Evolutionary conservation across 2,113 vertebrate species (phyloP).

Genomic region (Aegithalos caudatus): DNA sequence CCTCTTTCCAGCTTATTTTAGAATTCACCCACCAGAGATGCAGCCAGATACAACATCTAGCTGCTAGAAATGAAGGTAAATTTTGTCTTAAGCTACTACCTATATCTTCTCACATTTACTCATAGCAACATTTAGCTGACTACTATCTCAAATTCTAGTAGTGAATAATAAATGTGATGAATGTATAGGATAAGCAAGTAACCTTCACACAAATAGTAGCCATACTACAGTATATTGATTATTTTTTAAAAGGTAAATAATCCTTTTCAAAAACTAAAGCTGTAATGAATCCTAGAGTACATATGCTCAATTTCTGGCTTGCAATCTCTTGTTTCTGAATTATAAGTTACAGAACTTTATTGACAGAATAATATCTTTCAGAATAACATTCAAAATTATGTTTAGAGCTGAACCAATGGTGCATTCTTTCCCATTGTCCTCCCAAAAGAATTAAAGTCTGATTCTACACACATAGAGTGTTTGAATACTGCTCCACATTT

Average conservation of each 20-base stretch:
- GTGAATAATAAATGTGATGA: neutral
- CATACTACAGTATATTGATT: neutral
- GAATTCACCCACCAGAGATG: neutral
- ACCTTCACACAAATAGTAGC: neutral
- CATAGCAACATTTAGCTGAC: neutral
- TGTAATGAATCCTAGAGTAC: neutral
- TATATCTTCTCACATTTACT: conserved; percentile 9
- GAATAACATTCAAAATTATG: neutral
- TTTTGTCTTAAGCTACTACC: neutral
- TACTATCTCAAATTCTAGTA: neutral
- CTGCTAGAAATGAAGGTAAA: neutral
- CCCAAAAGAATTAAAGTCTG: neutral
- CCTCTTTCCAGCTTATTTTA: neutral
- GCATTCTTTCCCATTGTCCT: neutral
- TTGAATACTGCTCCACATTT: neutral
- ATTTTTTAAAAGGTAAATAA: neutral
- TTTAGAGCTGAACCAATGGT: neutral
- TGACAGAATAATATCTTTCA: neutral
- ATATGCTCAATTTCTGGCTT: neutral
- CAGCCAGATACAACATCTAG: neutral
- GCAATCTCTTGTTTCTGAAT: neutral
- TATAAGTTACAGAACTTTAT: neutral
- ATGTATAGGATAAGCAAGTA: neutral
- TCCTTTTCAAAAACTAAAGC: neutral
- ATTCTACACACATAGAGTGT: neutral